phyloP scores from a whole-genome alignment of 53 echinoderm and acorn worm species.

The Temnopleurus reevesii region DNA sequence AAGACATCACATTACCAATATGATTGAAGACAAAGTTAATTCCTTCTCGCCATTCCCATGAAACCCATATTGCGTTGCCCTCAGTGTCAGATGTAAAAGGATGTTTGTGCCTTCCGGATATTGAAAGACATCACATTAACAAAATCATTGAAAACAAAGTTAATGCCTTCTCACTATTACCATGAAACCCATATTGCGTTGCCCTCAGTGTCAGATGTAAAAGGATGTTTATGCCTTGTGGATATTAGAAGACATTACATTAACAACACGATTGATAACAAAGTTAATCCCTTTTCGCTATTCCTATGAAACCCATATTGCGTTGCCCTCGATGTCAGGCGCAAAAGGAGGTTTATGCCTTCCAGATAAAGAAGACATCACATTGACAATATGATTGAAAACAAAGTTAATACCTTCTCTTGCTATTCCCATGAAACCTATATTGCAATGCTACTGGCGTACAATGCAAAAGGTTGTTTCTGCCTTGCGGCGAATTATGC shows the following conservation, averaged over 20 bases:
- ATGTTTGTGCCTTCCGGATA: not conserved
- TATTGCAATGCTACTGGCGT: not conserved
- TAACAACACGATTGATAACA: too few relatives aligned
- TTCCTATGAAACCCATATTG: too few relatives aligned
- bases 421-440: not conserved
- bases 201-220: too few relatives aligned
- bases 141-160: constrained; percentile 26
- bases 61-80: not conserved
- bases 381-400: constrained; percentile 23
- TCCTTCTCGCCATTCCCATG: not conserved
- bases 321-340: too few relatives aligned
- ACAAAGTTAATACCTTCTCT: not conserved
- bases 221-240: too few relatives aligned
- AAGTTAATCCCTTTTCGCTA: too few relatives aligned
- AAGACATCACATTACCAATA: not conserved
- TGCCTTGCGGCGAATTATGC: not conserved
- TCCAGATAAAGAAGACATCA: not conserved
- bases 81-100: not conserved
- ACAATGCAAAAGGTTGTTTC: not conserved
- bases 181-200: too few relatives aligned
- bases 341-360: too few relatives aligned
- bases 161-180: too few relatives aligned
- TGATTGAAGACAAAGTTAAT: constrained; percentile 10
- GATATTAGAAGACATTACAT: too few relatives aligned
- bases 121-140: too few relatives aligned